Percentiles rank a stretch among this genome's conserved stretches.
These are phyloP conservation scores for Cyphomyrmex costatus DNA, from an alignment of 1,140 invertebrate genomes.

Conservation along the genomic window DNA sequence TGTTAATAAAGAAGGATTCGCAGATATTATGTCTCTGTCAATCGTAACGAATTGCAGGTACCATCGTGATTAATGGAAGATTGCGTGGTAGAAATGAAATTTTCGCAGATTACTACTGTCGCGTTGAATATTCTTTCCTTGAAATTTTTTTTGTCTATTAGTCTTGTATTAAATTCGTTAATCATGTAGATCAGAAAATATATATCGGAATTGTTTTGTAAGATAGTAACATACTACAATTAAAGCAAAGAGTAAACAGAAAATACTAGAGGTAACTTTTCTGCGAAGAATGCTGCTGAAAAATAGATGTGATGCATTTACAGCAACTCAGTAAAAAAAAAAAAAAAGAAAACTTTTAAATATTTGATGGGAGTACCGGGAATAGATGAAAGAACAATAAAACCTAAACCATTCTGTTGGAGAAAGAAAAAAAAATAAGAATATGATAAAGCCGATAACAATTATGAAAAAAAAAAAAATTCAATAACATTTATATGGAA, in stretches of 20 bases:
- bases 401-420: conserved; percentile 3
- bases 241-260: not conserved
- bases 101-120: conserved; percentile 7
- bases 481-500: not conserved
- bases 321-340: conserved; percentile 55
- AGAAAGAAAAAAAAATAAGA: not conserved
- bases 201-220: not conserved
- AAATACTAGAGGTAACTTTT: conserved; percentile 23
- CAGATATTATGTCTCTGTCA: conserved; percentile 62
- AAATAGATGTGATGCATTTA: conserved; percentile 58
- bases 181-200: conserved; percentile 16
- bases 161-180: conserved; percentile 6
- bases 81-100: conserved; percentile 17
- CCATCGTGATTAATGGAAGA: not conserved
- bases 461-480: conserved; percentile 15
- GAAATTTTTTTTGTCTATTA: not conserved
- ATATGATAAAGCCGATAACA: not conserved
- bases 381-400: conserved; percentile 47
- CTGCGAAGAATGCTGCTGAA: conserved; percentile 23
- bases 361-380: conserved; percentile 41
- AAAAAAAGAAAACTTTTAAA: conserved; percentile 60
- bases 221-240: not conserved
- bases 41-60: conserved; percentile 33
- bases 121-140: not conserved
- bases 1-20: conserved; percentile 68